A percentile compares a stretch with the other conserved stretches of the same genome.
Evolutionary conservation across 2,797 vertebrate genomes (phyloP).

Genomic region (Falco naumanni): DNA sequence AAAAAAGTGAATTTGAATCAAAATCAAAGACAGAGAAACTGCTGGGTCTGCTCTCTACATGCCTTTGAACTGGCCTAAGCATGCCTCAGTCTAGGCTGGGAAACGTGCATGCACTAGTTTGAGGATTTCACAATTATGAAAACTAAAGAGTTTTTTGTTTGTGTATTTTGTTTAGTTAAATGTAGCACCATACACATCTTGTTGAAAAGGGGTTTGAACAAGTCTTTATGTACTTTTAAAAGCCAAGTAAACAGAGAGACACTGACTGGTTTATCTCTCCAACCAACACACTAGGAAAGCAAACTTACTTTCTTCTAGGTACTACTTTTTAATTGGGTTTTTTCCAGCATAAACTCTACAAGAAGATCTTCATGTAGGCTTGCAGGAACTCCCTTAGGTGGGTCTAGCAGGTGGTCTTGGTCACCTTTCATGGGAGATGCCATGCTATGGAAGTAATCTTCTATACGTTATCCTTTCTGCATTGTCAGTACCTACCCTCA

Average conservation of each 20-base stretch:
- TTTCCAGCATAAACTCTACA: neutral
- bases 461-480: neutral
- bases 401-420: neutral
- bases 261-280: neutral
- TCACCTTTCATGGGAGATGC: neutral
- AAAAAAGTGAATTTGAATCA: conserved; percentile 19
- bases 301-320: neutral
- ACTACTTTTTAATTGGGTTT: neutral
- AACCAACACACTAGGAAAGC: neutral
- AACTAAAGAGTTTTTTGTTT: conserved; percentile 22
- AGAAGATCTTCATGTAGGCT: neutral
- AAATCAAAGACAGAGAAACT: conserved; percentile 53
- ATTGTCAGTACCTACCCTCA: neutral
- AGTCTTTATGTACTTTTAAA: neutral
- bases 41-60: conserved; percentile 17
- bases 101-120: conserved; percentile 21
- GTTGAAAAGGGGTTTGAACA: neutral
- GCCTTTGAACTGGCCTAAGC: conserved; percentile 62
- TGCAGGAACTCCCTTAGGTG: neutral
- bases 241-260: neutral
- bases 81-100: conserved; percentile 2
- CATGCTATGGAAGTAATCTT: neutral
- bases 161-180: conserved; percentile 1
- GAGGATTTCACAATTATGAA: conserved; percentile 54
- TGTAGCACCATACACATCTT: neutral